phyloP scores from a whole-genome alignment of 2,797 vertebrate genomes.

The Esox masquinongy region DNA sequence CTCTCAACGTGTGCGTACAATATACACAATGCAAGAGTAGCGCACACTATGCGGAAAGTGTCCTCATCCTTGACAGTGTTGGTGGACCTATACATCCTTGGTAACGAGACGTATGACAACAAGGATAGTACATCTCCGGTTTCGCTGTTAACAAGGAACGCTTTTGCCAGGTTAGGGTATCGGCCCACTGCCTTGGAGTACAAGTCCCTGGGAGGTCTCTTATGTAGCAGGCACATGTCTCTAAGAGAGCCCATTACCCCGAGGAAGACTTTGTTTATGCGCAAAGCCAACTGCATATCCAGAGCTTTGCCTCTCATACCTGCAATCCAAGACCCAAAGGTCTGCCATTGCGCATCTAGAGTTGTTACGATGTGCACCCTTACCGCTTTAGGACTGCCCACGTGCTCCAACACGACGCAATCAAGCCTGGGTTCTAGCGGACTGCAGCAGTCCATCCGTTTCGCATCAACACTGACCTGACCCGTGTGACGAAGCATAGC shows the following conservation, averaged over 20 bases:
- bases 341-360: conserved; percentile 5
- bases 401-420: not conserved
- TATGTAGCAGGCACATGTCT: conserved; percentile 11
- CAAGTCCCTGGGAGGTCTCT: conserved; percentile 2
- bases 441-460: not conserved
- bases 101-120: not conserved
- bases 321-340: not conserved
- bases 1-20: conserved; percentile 5
- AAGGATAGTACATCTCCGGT: conserved; percentile 1
- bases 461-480: not conserved
- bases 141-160: conserved; percentile 12
- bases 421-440: conserved; percentile 3
- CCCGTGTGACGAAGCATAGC: not conserved
- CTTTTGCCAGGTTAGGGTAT: not conserved
- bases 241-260: conserved; percentile 15
- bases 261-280: not conserved
- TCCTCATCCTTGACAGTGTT: not conserved
- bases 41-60: not conserved
- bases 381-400: not conserved
- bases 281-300: not conserved
- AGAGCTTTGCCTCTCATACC: not conserved
- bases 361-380: conserved; percentile 1
- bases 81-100: not conserved
- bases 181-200: not conserved
- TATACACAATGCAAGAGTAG: not conserved